A percentile compares a stretch with the other conserved stretches of the same genome.
These are phyloP conservation scores for Drosophila yakuba DNA, from an alignment of 1,140 invertebrate species.

Conservation along the genomic window DNA sequence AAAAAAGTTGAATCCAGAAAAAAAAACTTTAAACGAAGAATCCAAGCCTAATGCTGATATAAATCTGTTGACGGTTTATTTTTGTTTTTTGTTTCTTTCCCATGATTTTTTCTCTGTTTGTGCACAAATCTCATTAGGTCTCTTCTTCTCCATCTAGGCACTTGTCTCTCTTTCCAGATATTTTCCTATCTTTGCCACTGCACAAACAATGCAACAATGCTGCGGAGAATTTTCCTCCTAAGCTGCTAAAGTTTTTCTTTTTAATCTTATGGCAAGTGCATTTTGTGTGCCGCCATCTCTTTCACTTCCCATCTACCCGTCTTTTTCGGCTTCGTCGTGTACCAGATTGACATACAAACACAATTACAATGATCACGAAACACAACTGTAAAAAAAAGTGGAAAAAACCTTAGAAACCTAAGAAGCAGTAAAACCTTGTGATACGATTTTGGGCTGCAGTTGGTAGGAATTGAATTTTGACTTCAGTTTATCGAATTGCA, in stretches of 20 bases:
- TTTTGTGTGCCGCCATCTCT: constrained; percentile 35
- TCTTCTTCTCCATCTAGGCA: neutral
- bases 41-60: constrained; percentile 37
- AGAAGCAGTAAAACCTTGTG: neutral
- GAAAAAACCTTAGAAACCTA: neutral
- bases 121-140: constrained; percentile 77
- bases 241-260: constrained; percentile 33
- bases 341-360: constrained; percentile 77
- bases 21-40: constrained; percentile 12
- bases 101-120: constrained; percentile 52
- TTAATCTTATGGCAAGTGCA: constrained; percentile 63
- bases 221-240: constrained; percentile 44
- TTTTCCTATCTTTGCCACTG: neutral
- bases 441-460: constrained; percentile 25
- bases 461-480: constrained; percentile 39
- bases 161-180: neutral
- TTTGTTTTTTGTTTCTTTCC: constrained; percentile 29
- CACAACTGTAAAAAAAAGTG: constrained; percentile 14
- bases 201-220: constrained; percentile 11
- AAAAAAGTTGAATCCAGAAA: neutral
- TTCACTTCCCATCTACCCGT: constrained; percentile 12
- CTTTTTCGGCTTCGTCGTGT: constrained; percentile 39
- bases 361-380: constrained; percentile 69
- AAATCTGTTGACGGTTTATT: constrained; percentile 54
- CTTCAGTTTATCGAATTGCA: constrained; percentile 36